phyloP scores from a whole-genome alignment of 2,797 vertebrate genomes.

The Aphelocoma californica region DNA sequence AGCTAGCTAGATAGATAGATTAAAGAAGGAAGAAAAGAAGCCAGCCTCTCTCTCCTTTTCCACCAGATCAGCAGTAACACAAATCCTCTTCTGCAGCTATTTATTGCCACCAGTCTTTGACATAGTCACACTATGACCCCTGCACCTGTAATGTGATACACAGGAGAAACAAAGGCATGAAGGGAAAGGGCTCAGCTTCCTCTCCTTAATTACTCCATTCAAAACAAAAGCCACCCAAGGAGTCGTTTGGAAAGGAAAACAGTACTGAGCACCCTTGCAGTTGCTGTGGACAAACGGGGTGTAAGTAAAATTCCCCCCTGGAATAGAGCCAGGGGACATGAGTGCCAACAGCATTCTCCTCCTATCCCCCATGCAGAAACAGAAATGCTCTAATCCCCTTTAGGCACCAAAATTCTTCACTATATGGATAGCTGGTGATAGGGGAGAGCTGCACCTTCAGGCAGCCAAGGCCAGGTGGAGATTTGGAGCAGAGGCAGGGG shows the following conservation, averaged over 20 bases:
- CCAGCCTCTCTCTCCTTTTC: background rate
- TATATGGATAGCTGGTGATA: background rate
- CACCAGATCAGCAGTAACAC: background rate
- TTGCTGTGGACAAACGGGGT: background rate
- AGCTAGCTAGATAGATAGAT: background rate
- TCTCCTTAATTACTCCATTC: conserved; percentile 32
- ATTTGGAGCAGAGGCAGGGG: background rate
- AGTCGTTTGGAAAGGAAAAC: conserved; percentile 36
- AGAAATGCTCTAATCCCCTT: background rate
- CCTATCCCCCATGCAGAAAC: background rate
- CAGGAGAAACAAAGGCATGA: conserved; percentile 45
- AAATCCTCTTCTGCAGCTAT: conserved; percentile 36
- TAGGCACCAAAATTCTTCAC: background rate
- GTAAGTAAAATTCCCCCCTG: background rate
- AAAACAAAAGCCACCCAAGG: conserved; percentile 2
- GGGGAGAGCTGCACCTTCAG: background rate
- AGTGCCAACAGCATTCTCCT: background rate
- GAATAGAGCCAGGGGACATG: background rate
- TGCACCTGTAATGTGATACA: conserved; percentile 51
- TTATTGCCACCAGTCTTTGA: conserved; percentile 30
- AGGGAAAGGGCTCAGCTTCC: conserved; percentile 59
- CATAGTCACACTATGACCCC: background rate
- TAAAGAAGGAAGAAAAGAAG: background rate
- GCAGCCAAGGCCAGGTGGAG: background rate
- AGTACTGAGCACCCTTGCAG: background rate